A percentile compares a stretch with the other conserved stretches of the same genome.
These are phyloP conservation scores for Garrulus glandarius DNA, from an alignment of 2,797 vertebrate genomes.

Conservation along the genomic window DNA sequence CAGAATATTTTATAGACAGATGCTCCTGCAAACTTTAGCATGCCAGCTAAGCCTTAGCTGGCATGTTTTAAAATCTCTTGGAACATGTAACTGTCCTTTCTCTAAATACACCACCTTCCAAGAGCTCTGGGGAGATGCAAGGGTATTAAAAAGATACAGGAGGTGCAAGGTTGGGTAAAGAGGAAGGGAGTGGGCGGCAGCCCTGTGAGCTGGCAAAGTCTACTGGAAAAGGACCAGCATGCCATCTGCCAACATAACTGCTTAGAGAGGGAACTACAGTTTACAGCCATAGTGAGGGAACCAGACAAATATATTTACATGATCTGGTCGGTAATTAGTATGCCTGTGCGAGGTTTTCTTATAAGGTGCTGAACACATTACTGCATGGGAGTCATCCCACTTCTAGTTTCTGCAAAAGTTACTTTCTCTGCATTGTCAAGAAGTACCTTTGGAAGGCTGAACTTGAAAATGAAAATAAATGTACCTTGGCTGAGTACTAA, in stretches of 20 bases:
- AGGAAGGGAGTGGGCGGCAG: slow-evolving; percentile 11
- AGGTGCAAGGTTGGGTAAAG: neutral
- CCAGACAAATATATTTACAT: neutral
- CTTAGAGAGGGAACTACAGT: neutral
- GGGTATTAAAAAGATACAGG: slow-evolving; percentile 20
- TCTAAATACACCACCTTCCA: slow-evolving; percentile 19
- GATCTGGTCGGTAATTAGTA: neutral
- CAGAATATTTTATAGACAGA: slow-evolving; percentile 54
- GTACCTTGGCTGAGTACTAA: neutral
- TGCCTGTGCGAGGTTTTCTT: neutral
- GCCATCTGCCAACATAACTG: neutral
- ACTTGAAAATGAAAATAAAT: neutral
- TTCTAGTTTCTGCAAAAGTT: neutral
- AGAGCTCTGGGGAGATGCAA: neutral
- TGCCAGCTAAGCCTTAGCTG: slow-evolving; percentile 19
- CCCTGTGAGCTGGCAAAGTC: neutral
- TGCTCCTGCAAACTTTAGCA: slow-evolving; percentile 31
- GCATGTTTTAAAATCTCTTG: slow-evolving; percentile 21
- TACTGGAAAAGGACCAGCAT: slow-evolving; percentile 15
- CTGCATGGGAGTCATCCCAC: neutral
- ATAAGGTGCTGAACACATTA: neutral
- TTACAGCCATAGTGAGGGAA: neutral
- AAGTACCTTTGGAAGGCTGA: neutral
- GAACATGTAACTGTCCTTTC: slow-evolving; percentile 35
- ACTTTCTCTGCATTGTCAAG: neutral